These are phyloP conservation scores for Barypeithes pellucidus DNA, from an alignment of 2,888 invertebrate species.

Conservation along the genomic window DNA sequence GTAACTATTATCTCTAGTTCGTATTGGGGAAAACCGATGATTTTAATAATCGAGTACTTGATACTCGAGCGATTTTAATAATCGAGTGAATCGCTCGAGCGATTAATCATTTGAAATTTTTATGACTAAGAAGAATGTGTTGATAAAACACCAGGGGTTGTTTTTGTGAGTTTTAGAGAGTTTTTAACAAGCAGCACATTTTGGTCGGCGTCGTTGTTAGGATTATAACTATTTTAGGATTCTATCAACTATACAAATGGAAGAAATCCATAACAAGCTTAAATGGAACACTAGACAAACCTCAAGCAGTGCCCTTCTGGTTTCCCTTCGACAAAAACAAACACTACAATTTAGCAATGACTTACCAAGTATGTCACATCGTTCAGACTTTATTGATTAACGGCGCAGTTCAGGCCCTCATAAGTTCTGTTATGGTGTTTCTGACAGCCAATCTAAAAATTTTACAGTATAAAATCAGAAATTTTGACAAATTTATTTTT, in stretches of 20 bases:
- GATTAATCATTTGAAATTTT: no score
- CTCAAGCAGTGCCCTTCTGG: constrained; percentile 37
- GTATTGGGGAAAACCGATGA: no score
- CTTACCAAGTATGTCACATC: constrained; percentile 36
- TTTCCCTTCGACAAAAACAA: constrained; percentile 42
- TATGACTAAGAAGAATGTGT: no score
- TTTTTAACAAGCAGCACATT: no score
- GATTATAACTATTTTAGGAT: no score
- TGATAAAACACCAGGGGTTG: no score
- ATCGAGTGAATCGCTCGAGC: no score
- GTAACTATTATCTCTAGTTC: no score
- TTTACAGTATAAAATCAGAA: constrained; percentile 36
- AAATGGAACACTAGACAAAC: constrained; percentile 18
- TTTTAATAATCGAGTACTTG: no score
- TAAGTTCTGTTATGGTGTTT: constrained; percentile 44
- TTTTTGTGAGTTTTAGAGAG: no score
- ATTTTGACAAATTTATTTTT: constrained; percentile 25
- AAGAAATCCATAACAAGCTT: background rate
- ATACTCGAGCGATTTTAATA: no score
- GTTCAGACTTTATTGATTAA: constrained; percentile 32
- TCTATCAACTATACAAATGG: constrained; percentile 37
- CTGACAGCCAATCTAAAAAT: constrained; percentile 45
- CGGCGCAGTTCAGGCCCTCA: constrained; percentile 36
- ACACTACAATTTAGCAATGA: constrained; percentile 24
- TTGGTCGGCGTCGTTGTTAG: no score